Evolutionary conservation across 2,888 invertebrate genomes (phyloP).

Genomic region (Horisme vitalbata): DNA sequence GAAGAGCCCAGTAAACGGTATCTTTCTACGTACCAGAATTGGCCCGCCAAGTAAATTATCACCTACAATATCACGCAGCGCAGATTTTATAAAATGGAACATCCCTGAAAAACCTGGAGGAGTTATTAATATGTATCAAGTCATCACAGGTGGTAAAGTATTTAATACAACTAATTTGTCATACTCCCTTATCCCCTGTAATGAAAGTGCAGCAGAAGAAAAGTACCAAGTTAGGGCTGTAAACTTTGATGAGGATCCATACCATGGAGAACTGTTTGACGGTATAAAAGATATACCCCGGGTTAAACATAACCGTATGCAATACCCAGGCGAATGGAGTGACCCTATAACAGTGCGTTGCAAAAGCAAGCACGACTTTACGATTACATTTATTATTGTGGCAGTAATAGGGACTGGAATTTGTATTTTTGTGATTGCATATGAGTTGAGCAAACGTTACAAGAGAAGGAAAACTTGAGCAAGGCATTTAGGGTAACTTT

Average conservation of each 20-base stretch:
- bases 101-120: conserved; percentile 78
- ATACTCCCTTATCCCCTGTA: conserved; percentile 53
- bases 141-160: conserved; percentile 58
- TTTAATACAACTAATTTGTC: conserved; percentile 48
- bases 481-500: not conserved
- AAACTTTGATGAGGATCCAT: conserved; percentile 61
- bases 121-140: conserved; percentile 81
- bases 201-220: conserved; percentile 56
- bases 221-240: conserved; percentile 70
- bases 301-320: no score
- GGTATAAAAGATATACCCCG: conserved; percentile 46
- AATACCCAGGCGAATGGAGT: conserved; percentile 68
- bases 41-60: conserved; percentile 80
- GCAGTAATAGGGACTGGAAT: conserved; percentile 52
- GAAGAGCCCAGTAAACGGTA: conserved; percentile 64
- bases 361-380: conserved; percentile 47
- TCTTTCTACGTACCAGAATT: conserved; percentile 83
- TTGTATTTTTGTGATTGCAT: not conserved
- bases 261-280: conserved; percentile 57
- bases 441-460: conserved; percentile 1
- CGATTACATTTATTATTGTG: conserved; percentile 59
- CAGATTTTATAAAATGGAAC: conserved; percentile 73
- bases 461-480: not conserved
- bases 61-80: conserved; percentile 52
- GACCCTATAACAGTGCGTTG: conserved; percentile 56